phyloP scores from a whole-genome alignment of 35 echinoderm and acorn worm species.

The Heliocidaris tuberculata region DNA sequence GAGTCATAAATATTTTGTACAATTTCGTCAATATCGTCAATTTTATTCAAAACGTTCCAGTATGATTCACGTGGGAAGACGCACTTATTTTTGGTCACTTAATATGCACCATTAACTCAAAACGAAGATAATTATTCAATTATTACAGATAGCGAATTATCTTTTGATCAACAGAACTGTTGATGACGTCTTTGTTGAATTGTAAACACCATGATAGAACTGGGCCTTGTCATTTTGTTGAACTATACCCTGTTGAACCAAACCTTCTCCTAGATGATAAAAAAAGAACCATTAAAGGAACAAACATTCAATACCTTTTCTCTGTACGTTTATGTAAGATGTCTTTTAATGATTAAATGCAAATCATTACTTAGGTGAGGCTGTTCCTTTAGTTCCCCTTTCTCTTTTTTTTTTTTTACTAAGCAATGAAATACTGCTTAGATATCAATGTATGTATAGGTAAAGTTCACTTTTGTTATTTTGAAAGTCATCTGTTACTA shows the following conservation, averaged over 20 bases:
- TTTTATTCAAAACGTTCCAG: background rate
- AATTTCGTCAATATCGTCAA: background rate
- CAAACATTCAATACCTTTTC: too few relatives aligned
- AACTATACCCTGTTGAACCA: background rate
- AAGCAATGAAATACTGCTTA: background rate
- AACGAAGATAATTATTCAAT: background rate
- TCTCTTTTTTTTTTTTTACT: background rate
- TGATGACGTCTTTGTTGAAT: background rate
- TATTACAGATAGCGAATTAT: background rate
- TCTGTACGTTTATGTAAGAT: too few relatives aligned
- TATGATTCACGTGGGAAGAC: background rate
- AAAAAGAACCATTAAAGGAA: background rate
- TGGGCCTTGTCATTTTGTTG: background rate
- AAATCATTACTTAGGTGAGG: background rate
- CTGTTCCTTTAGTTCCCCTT: background rate
- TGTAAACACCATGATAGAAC: background rate
- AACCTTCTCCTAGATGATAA: background rate
- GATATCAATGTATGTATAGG: too few relatives aligned
- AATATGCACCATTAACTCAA: background rate
- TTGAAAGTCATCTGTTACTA: too few relatives aligned
- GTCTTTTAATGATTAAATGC: too few relatives aligned
- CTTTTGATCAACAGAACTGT: background rate
- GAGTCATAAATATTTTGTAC: background rate
- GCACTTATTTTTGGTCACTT: background rate
- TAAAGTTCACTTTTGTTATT: too few relatives aligned